Percentiles rank a stretch among this genome's conserved stretches.
Evolutionary conservation across 2,888 invertebrate genomes (phyloP).

Genomic region (Thymelicus acteon): DNA sequence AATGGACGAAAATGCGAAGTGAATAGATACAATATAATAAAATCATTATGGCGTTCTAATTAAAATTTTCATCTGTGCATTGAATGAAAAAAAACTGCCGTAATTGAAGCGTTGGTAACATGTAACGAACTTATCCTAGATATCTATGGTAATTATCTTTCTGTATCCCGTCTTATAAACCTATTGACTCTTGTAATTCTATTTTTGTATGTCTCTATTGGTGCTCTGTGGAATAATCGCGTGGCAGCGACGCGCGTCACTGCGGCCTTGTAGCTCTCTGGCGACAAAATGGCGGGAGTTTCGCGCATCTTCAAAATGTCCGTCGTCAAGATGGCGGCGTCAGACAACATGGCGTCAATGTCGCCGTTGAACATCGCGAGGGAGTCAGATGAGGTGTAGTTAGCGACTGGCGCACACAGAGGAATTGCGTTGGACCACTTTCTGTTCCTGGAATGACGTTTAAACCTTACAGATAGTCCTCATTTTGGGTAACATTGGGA

Average conservation of each 20-base stretch:
- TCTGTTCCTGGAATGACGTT: slow-evolving; percentile 84
- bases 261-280: slow-evolving; percentile 73
- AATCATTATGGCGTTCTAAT: slow-evolving; percentile 8
- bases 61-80: background rate
- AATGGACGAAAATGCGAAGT: slow-evolving; percentile 9
- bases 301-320: slow-evolving; percentile 73
- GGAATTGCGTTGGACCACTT: slow-evolving; percentile 95
- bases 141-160: slow-evolving; percentile 66
- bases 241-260: slow-evolving; percentile 73
- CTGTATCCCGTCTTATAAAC: slow-evolving; percentile 68
- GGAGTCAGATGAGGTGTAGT: slow-evolving; percentile 70
- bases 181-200: slow-evolving; percentile 74
- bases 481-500: too few species aligned
- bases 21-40: background rate
- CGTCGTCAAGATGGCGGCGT: slow-evolving; percentile 57
- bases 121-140: slow-evolving; percentile 29
- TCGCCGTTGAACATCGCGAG: slow-evolving; percentile 74
- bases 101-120: slow-evolving; percentile 20
- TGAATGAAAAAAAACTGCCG: slow-evolving; percentile 5
- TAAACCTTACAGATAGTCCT: too few species aligned
- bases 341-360: slow-evolving; percentile 78
- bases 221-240: slow-evolving; percentile 62
- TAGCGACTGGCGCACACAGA: slow-evolving; percentile 85
- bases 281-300: slow-evolving; percentile 75
- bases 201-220: slow-evolving; percentile 73